Base-by-base conservation (phyloP, 2,888 invertebrate species). In the Noctua janthina region DNA sequence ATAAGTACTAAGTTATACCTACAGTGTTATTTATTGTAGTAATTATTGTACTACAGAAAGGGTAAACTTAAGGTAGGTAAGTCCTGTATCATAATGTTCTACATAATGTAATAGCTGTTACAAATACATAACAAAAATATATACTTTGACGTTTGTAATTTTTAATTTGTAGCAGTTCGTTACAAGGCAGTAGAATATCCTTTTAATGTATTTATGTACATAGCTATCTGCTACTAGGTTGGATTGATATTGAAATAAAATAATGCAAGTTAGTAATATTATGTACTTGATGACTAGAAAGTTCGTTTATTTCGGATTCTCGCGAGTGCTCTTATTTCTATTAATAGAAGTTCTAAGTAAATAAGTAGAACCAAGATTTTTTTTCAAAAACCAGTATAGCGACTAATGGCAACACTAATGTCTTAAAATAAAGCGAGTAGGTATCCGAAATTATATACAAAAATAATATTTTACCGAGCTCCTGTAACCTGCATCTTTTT, bases 241-340 rank as follows among this genome's bases (percentile, higher is more conserved):
- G 23, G 5, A 75, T 70, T 56, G 13, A 3, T 11, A 69, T 23
- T 66, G 39, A 56, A 77, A 83, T 13, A 75, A 72, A 72, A 75
- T 11, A 46, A 39, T 46, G 39, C 49, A 64, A 70, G 70, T 66
- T 56, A 78, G 69, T 76, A 74, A 39, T 68, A 78, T 71, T 77
- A 84, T 78, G 77, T 77, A 81, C 79, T 75, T 79, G 86, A 82
- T 89, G 89, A 89, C 89, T 89, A 89, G 89, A 89, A 87, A 82
- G 87, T 82, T 79, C 74, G 73, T 85, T 85, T 81, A 35, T 79
- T 88, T 82, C 85, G 81, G 81, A 76, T 79, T 76, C 77, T 79
- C 78, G 80, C 64, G 77, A 69, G 39, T 67, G 46, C 11, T 81
- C 13, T 67, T 68, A 71, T 70, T 66, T 66, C 20, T 39, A 66